Base-by-base conservation (phyloP, 2,797 vertebrate genomes). In the Cheirogaleus major region DNA sequence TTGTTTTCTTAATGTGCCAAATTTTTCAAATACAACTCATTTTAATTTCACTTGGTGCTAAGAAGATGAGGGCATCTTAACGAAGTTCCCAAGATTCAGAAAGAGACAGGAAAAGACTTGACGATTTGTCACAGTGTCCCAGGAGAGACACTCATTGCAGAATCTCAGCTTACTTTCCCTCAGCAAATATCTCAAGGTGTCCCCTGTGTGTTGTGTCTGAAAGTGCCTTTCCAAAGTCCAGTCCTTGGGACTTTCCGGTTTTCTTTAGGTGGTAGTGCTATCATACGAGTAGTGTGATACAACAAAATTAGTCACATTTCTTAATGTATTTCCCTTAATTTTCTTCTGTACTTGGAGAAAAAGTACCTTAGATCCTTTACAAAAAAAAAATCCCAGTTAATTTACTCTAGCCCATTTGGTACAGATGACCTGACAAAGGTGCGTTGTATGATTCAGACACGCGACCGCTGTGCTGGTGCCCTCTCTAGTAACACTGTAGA, bases 351-450 rank as follows among this genome's bases (percentile, higher is more conserved):
- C n/a, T 87, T 92, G 4, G 76, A 72, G 65, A n/a, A 92, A 81
- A 95, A 95, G 38, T 93, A 72, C 50, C 35, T 65, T 75, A 89
- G 27, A 87, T 83, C 30, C 83, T 96, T 65, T 59, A 59, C 17
- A 72, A 72, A 45, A 6, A 78, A 50, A 57, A 63, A 61, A 38
- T 7, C 7, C 27, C 78, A 48, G 3, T 75, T 94, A 61, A 85
- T 89, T 93, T 87, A 45, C 93, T 93, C 38, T 70, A 59, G 63
- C 80, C 48, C 32, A 55, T 85, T 94, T 89, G 81, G 61, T 83
- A 50, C 69, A 73, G 57, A 75, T 25, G 75, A 91, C 55, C 89
- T 45, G 63, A 94, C 23, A 89, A 93, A 81, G 81, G 59, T 61
- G 32, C 61, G 30, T 48, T 81, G 55, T 81, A 12, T 70, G 2